These are phyloP conservation scores for Dicycla oo DNA, from an alignment of 2,888 invertebrate species.

Conservation along the genomic window DNA sequence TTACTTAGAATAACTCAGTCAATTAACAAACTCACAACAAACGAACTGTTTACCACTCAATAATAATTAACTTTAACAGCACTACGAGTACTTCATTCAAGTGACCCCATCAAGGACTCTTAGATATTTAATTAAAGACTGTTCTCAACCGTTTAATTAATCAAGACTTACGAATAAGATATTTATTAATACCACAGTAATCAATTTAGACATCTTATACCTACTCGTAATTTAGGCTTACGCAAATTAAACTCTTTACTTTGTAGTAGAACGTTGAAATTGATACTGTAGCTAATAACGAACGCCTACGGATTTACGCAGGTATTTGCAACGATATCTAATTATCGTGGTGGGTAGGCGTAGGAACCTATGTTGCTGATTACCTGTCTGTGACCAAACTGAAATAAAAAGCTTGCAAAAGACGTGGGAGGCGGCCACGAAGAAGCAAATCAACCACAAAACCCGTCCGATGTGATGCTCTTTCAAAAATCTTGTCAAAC, in stretches of 20 bases:
- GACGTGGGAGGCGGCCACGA: too few relatives aligned
- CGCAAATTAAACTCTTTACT: conserved; percentile 18
- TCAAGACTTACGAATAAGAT: conserved; percentile 50
- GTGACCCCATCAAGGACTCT: conserved; percentile 61
- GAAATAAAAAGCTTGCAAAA: too few relatives aligned
- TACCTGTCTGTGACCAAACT: too few relatives aligned
- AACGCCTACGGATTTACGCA: conserved; percentile 1
- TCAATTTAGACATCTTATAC: conserved; percentile 16
- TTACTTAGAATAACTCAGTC: conserved; percentile 58
- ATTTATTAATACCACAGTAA: conserved; percentile 36
- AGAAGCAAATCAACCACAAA: too few relatives aligned
- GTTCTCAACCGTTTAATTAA: conserved; percentile 65
- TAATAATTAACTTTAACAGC: conserved; percentile 64
- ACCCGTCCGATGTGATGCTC: too few relatives aligned
- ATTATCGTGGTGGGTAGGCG: too few relatives aligned
- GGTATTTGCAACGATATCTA: background rate
- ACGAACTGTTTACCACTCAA: conserved; percentile 58
- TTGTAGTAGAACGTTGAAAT: conserved; percentile 7
- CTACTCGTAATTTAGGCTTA: conserved; percentile 7
- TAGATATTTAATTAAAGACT: conserved; percentile 64
- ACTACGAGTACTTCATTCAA: conserved; percentile 54
- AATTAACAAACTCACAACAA: conserved; percentile 60
- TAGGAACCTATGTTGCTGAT: too few relatives aligned
- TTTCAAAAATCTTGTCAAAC: too few relatives aligned
- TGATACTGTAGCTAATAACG: background rate